Percentiles rank a stretch among this genome's conserved stretches.
These are phyloP conservation scores for Ptilonorhynchus violaceus DNA, from an alignment of 2,113 vertebrate species.

Conservation along the genomic window DNA sequence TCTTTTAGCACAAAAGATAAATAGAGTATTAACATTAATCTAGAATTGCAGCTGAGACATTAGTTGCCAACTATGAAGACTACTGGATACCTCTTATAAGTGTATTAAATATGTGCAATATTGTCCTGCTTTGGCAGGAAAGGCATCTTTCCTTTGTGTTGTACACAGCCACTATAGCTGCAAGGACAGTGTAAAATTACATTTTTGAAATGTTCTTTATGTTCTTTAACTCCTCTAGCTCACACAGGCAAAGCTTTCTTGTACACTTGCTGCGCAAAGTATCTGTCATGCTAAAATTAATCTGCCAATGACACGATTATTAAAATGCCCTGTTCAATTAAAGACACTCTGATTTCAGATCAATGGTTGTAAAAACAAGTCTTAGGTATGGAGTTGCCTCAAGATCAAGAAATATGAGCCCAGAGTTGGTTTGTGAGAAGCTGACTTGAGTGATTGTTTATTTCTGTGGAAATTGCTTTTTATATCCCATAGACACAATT, in stretches of 20 bases:
- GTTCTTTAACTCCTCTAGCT: neutral
- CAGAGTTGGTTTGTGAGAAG: neutral
- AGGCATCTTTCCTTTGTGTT: neutral
- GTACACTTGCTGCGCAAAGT: neutral
- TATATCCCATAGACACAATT: neutral
- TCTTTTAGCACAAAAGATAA: neutral
- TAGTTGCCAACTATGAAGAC: neutral
- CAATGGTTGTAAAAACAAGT: neutral
- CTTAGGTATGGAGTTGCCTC: neutral
- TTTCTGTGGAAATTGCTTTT: conserved; percentile 21
- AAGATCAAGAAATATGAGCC: neutral
- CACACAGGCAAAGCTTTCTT: neutral
- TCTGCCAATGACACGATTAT: neutral
- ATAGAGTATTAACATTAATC: neutral
- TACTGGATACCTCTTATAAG: neutral
- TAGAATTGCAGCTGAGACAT: neutral
- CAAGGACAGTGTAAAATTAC: neutral
- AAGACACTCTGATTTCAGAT: neutral
- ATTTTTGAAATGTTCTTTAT: neutral
- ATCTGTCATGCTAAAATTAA: neutral
- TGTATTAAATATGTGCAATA: neutral
- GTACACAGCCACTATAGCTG: neutral
- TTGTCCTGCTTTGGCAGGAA: neutral
- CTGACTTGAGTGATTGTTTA: conserved; percentile 11
- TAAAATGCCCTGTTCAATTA: neutral